Evolutionary conservation across 2,888 invertebrate species (phyloP), one percentile per base, ranked within the genome.

Genomic region (Corythucha ciliata): DNA sequence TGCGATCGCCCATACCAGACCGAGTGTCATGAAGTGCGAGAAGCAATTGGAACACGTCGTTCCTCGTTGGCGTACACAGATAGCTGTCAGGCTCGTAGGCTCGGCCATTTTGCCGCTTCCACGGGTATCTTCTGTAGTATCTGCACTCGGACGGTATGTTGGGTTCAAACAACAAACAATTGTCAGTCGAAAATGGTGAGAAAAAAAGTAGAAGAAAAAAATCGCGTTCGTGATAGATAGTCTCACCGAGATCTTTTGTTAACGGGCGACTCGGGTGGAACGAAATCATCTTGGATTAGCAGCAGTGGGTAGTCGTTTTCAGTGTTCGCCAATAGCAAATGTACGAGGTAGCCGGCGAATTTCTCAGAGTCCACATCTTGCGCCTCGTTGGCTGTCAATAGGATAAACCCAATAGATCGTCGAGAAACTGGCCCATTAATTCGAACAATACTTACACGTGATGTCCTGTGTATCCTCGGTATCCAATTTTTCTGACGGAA

Each of bases 11-110:
- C 63, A 73, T 74, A 2, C 78, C 78, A 56, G 73, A 73, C 24
- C 75, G 72, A 49, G 76, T 73, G 58, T 77, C 76, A 63, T 79
- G 78, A 5, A 79, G 66, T 34, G 78, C 78, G 10, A 76, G 70
- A 52, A 79, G 62, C 3, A 79, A 66, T 59, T 75, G 74, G 61
- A 74, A 74, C 33, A 79, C 75, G 62, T 79, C 79, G 59, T 76
- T 74, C 60, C 74, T 74, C 52, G 72, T 74, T n/a, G 79, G 79
- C 48, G 73, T 74, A 61, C 79, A 79, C 57, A 77, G 68, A 58
- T 77, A 77, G 52, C 73, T 68, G 59, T 77, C 77, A 20, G 76
- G 73, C 59, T 77, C 76, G 63, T 76, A 77, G 58, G 68, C 68
- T 59, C 59, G 56, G 7, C 60, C 59, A 32, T 56, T 56, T 62